These are phyloP conservation scores for Cecropterus lyciades DNA, from an alignment of 1,140 invertebrate genomes.

Conservation along the genomic window DNA sequence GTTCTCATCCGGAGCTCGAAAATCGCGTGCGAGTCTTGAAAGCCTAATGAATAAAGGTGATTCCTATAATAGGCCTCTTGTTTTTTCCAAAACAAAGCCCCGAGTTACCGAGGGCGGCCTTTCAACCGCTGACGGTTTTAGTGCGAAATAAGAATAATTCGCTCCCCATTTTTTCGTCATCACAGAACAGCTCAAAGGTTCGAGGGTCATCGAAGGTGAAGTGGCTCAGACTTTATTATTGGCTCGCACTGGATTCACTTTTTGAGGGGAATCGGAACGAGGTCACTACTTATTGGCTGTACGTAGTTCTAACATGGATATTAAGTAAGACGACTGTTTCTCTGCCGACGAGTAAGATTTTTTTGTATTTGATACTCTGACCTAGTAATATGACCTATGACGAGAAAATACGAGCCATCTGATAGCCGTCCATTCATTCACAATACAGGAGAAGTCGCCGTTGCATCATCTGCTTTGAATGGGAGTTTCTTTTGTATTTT, in stretches of 20 bases:
- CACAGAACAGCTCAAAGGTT: constrained; percentile 66
- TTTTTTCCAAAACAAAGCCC: constrained; percentile 57
- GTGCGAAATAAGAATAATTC: constrained; percentile 79
- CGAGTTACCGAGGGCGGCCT: constrained; percentile 47
- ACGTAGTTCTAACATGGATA: constrained; percentile 37
- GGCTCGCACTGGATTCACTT: constrained; percentile 58
- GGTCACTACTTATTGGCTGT: constrained; percentile 67
- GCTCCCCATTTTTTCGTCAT: constrained; percentile 73
- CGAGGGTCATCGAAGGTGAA: constrained; percentile 70
- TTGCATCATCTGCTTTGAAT: no score
- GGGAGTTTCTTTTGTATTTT: no score
- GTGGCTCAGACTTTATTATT: constrained; percentile 80
- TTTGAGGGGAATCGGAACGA: constrained; percentile 67
- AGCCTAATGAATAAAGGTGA: constrained; percentile 58
- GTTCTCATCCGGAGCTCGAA: constrained; percentile 36
- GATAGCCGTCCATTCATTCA: no score
- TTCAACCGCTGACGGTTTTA: constrained; percentile 58
- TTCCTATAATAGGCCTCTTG: constrained; percentile 45
- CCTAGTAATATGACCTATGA: no score
- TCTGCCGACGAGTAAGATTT: not conserved
- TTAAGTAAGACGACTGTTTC: constrained; percentile 26
- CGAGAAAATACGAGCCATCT: no score
- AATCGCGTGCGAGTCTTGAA: constrained; percentile 50
- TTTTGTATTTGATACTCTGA: no score
- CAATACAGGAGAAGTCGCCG: no score